These are phyloP conservation scores for Peromyscus attwateri DNA, from an alignment of 2,797 vertebrate genomes.

Conservation along the genomic window DNA sequence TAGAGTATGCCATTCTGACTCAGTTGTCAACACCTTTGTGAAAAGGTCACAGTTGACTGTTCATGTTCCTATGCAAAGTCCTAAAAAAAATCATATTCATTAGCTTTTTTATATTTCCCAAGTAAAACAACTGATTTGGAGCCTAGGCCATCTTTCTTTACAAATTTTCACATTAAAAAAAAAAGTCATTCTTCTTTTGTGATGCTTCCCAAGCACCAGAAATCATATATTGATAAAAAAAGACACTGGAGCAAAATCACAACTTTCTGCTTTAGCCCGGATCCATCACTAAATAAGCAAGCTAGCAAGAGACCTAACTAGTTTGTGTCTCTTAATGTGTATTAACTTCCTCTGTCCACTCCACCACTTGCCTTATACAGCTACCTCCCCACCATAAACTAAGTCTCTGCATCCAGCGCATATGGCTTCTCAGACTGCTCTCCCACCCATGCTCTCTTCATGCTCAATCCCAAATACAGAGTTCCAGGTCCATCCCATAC, in stretches of 20 bases:
- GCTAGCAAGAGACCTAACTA: neutral
- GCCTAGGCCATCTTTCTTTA: conserved; percentile 9
- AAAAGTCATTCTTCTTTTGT: neutral
- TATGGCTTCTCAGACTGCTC: neutral
- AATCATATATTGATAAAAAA: neutral
- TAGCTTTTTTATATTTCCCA: conserved; percentile 26
- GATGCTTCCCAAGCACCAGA: neutral
- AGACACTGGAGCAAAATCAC: neutral
- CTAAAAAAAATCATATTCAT: neutral
- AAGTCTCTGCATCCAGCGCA: neutral
- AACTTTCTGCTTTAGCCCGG: neutral
- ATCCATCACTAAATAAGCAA: neutral
- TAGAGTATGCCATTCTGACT: conserved; percentile 26
- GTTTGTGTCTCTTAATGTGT: neutral
- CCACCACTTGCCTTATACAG: neutral
- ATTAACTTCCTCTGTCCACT: neutral
- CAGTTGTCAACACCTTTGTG: neutral
- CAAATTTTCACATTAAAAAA: conserved; percentile 39
- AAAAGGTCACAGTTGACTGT: neutral
- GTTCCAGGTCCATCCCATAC: neutral
- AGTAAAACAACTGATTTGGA: neutral
- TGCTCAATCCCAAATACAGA: neutral
- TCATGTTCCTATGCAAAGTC: neutral
- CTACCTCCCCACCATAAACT: neutral
- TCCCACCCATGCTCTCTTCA: neutral